Percentiles rank a stretch among this genome's conserved stretches.
phyloP scores from a whole-genome alignment of 2,113 vertebrate species.

The Urocolius indicus region DNA sequence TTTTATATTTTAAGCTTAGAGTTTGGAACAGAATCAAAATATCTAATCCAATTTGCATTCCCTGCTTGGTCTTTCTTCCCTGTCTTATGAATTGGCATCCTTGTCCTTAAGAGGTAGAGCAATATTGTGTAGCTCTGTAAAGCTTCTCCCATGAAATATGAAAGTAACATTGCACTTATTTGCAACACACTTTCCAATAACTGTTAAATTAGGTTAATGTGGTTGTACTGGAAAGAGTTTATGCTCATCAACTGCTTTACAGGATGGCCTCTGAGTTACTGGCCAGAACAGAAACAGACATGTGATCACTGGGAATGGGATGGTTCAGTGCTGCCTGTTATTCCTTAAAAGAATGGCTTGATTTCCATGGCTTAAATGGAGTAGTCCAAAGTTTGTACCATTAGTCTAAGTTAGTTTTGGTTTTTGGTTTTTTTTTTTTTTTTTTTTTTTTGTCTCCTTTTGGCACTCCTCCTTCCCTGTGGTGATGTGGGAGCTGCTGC shows the following conservation, averaged over 20 bases:
- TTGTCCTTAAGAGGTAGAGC: background rate
- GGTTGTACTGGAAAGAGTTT: background rate
- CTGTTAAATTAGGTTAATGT: background rate
- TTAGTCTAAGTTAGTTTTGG: background rate
- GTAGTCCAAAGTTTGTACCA: background rate
- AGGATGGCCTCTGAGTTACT: slow-evolving; percentile 2
- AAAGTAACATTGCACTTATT: background rate
- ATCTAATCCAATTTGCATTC: slow-evolving; percentile 27
- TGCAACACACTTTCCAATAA: background rate
- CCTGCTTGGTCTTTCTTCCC: background rate
- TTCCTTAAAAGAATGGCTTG: background rate
- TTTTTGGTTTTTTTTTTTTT: background rate
- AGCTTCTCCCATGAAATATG: background rate
- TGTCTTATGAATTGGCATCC: slow-evolving; percentile 12
- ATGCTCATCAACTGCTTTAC: background rate
- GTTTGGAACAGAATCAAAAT: slow-evolving; percentile 43
- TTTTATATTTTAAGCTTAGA: slow-evolving; percentile 52
- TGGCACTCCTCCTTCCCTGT: background rate
- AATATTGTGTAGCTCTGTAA: background rate
- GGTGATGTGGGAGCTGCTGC: background rate
- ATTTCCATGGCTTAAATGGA: background rate
- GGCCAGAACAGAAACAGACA: background rate
- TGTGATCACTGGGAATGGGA: rapidly evolving
- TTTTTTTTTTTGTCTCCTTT: background rate
- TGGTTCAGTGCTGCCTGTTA: background rate